A percentile compares a stretch with the other conserved stretches of the same genome.
Conservation (phyloP, 2,797 vertebrate species). For the Melanotaenia parkinsoni region DNA sequence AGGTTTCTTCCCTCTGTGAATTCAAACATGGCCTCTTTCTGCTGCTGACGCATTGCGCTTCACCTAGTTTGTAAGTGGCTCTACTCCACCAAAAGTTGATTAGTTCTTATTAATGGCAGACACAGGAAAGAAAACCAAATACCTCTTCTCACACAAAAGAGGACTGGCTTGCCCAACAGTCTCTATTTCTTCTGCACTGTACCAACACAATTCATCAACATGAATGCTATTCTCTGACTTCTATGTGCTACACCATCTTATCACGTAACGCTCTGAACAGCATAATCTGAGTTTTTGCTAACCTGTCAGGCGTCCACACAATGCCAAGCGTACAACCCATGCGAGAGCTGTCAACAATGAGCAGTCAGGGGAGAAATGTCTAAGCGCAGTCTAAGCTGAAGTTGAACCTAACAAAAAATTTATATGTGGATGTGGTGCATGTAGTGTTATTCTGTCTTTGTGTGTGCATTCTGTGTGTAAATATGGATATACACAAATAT, state of each 20-base stretch:
- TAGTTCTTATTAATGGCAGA: constrained; percentile 22
- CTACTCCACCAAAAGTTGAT: constrained; percentile 6
- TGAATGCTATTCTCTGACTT: constrained; percentile 26
- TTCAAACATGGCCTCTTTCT: constrained; percentile 14
- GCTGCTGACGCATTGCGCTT: constrained; percentile 4
- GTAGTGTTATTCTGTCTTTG: constrained; percentile 3
- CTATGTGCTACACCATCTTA: constrained; percentile 20
- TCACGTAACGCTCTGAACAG: constrained; percentile 30
- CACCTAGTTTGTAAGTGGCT: constrained; percentile 15
- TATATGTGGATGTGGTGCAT: neutral
- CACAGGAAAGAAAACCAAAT: constrained; percentile 19
- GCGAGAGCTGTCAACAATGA: constrained; percentile 56
- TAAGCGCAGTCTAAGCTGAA: constrained; percentile 24
- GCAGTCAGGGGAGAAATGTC: constrained; percentile 30
- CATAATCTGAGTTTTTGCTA: constrained; percentile 34
- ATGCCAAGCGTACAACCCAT: constrained; percentile 11
- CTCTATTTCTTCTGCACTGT: constrained; percentile 23
- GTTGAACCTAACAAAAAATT: constrained; percentile 42
- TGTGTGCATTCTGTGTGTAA: constrained; percentile 26
- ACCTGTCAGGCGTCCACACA: constrained; percentile 47
- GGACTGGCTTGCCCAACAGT: constrained; percentile 20
- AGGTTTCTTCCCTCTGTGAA: neutral
- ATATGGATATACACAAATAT: constrained; percentile 59
- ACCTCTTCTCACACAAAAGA: constrained; percentile 6
- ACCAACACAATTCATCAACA: constrained; percentile 20